phyloP scores from a whole-genome alignment of 1,140 invertebrate species.

The Portunus trituberculatus region DNA sequence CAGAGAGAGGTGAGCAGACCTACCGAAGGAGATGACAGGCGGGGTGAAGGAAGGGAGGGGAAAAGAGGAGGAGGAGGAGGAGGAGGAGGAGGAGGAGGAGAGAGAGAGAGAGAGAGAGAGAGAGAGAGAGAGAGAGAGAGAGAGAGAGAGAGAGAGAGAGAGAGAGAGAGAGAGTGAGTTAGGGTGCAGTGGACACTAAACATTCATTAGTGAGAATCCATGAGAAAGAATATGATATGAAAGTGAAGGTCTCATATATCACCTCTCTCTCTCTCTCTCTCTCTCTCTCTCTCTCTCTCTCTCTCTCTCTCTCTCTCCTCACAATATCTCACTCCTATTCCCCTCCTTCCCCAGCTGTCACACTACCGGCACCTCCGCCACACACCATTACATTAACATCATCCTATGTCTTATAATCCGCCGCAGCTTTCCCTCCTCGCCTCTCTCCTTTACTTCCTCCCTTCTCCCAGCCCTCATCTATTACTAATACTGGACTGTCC shows the following conservation, averaged over 20 bases:
- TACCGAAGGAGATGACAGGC: not conserved
- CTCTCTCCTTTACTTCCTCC: too few relatives aligned
- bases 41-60: too few relatives aligned
- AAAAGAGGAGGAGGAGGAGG: not conserved
- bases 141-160: conserved; percentile 48
- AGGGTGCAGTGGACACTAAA: not conserved
- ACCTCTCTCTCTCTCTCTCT: too few relatives aligned
- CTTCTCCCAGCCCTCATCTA: not conserved
- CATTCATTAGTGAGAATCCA: not conserved
- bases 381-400: not conserved
- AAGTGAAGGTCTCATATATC: not conserved
- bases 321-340: not conserved
- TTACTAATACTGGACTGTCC: not conserved
- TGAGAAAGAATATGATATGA: not conserved
- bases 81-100: not conserved
- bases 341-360: not conserved
- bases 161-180: not conserved
- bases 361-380: not conserved
- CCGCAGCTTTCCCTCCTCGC: too few relatives aligned
- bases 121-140: conserved; percentile 67
- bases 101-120: not conserved
- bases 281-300: not conserved
- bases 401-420: not conserved
- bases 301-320: not conserved
- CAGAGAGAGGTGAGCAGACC: not conserved